Conservation (phyloP, 2,888 invertebrate genomes). For the Tanytarsus gracilentus region DNA sequence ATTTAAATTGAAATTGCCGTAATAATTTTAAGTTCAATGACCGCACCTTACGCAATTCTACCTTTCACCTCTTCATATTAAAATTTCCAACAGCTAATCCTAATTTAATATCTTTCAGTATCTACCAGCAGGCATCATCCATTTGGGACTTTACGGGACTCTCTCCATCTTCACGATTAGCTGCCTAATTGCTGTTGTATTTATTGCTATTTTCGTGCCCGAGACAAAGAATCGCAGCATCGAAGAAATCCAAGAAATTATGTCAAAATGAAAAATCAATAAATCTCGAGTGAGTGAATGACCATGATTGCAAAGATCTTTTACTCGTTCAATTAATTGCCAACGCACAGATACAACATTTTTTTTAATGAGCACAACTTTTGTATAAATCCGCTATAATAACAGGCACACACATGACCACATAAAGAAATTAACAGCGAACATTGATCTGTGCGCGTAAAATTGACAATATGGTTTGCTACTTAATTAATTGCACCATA, state of each 20-base stretch:
- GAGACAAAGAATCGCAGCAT: constrained; percentile 40
- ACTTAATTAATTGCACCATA: too few species aligned
- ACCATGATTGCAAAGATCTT: not conserved
- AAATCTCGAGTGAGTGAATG: not conserved
- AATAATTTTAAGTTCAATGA: too few species aligned
- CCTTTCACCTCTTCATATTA: not conserved
- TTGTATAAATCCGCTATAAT: not conserved
- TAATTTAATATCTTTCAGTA: constrained; percentile 33
- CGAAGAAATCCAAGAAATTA: not conserved
- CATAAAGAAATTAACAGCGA: not conserved
- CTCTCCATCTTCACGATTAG: constrained; percentile 37
- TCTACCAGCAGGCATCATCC: constrained; percentile 34
- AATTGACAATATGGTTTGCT: not conserved
- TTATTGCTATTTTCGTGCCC: constrained; percentile 37
- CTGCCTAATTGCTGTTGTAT: constrained; percentile 35
- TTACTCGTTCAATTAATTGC: too few species aligned
- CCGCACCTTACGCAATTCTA: too few species aligned
- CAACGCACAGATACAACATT: too few species aligned
- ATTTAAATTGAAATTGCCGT: too few species aligned
- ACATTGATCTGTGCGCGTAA: not conserved
- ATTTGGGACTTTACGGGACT: constrained; percentile 37
- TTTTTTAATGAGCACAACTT: too few species aligned
- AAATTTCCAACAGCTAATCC: not conserved
- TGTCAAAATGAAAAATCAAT: not conserved
- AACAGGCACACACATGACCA: too few species aligned